Evolutionary conservation across 2,888 invertebrate genomes (phyloP), one percentile per base, ranked within the genome.

Genomic region (Chymomyza fuscimana): DNA sequence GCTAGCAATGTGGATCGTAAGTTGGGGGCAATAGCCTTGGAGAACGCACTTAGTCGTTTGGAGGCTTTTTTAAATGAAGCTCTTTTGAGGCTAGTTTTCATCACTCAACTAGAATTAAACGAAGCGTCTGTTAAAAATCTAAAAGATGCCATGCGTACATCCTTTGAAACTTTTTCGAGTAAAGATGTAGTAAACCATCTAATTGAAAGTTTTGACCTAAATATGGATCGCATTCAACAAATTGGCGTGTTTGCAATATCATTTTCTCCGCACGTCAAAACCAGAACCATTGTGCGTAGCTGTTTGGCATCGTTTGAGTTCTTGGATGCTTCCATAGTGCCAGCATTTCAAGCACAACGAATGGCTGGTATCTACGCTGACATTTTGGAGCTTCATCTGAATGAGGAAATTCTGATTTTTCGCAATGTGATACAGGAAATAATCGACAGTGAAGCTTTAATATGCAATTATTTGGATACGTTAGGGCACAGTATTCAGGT

Each of bases 191-290:
- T 84, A 0, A 88, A 90, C 32, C 82, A 86, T 15, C 67, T 88
- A 0, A 90, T 91, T 46, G 81, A 81, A 0, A 88, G 90, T 61
- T 91, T 92, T 69, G 92, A 92, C 80, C 78, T 84, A 0, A 90
- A 90, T 65, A 79, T 91, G 19, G 92, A 92, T 74, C 86, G 91
- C 19, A 87, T 90, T 12, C 88, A 89, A 5, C 92, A 91, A 73
- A 91, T 92, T 65, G 92, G 92, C 2, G 78, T 90, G 3, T 91
- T 91, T 79, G 91, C 91, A 0, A 89, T 90, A 60, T 89, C 89
- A 0, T 90, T 90, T 69, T 86, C 90, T 0, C 78, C 86, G 4
- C 89, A 90, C 76, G 74, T 86, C 0, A 90, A 90, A 73, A 86
- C 90, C 60, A 89, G 89, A 74, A 91, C 90, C 3, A 80, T 81